Percentiles rank a stretch among this genome's conserved stretches.
These are phyloP conservation scores for Tinea trinotella DNA, from an alignment of 2,888 invertebrate species.

Conservation along the genomic window DNA sequence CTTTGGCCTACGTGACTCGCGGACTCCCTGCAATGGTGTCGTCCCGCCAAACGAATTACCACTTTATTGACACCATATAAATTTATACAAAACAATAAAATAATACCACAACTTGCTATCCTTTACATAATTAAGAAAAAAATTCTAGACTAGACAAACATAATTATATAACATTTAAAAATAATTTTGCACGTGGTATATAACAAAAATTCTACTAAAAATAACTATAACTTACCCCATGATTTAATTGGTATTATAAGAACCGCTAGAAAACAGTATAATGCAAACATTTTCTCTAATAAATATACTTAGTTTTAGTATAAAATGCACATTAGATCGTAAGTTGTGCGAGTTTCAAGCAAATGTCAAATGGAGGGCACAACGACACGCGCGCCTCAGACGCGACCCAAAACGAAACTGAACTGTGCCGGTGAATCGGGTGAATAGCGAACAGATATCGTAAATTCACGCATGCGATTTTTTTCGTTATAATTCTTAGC, in stretches of 20 bases:
- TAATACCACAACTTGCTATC: background rate
- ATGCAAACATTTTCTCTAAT: constrained; percentile 61
- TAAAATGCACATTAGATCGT: constrained; percentile 52
- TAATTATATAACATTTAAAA: constrained; percentile 49
- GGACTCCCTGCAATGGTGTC: constrained; percentile 62
- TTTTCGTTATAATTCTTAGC: background rate
- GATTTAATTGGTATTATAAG: constrained; percentile 38
- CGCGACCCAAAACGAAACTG: constrained; percentile 54
- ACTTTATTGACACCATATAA: constrained; percentile 46
- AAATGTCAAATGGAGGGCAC: constrained; percentile 44
- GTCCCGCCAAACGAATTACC: constrained; percentile 62
- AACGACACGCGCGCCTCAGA: constrained; percentile 38
- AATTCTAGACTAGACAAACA: background rate
- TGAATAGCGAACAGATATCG: background rate
- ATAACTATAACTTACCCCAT: constrained; percentile 51
- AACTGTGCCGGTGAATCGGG: constrained; percentile 22
- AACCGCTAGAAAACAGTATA: constrained; percentile 44
- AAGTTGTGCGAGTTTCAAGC: constrained; percentile 48
- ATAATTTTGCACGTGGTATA: constrained; percentile 43
- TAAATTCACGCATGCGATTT: background rate
- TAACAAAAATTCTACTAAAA: constrained; percentile 4
- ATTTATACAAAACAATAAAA: background rate
- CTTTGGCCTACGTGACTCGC: constrained; percentile 69
- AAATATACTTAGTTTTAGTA: constrained; percentile 34
- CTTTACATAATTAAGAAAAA: background rate